Base-by-base conservation (phyloP, 2,888 invertebrate genomes). In the Parelbella ahira region DNA sequence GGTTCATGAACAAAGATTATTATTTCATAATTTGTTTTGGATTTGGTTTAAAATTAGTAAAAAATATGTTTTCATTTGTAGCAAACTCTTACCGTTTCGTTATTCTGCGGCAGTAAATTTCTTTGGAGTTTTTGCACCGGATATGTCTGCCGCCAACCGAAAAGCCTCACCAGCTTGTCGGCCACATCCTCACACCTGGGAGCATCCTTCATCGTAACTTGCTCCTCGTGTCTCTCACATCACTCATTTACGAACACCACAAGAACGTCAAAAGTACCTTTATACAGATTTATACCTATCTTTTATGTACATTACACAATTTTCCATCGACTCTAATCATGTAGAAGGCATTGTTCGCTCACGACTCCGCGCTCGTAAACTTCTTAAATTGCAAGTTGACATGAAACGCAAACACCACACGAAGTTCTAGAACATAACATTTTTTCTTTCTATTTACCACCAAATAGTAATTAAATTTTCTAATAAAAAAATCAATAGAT, bases 101-200 rank as follows among this genome's bases (percentile, higher is more conserved):
- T 53, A 61, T 81, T 61, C 72, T 89, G 76, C 49, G 88, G 64
- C 66, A 88, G 45, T 66, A 90, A 60, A 74, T 84, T 73, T 78
- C 92, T 89, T 63, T 94, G 94, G 53, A 93, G 83, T 68, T 93
- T 93, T 64, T 93, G 93, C 50, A 94, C 93, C 48, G 93, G 92
- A 65, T 94, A 94, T 4, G 93, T 94, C 70, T 94, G 94, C 54
- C 93, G 84, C 93, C 94, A 93, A 41, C 93, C 93, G 65, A 94
- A 94, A 49, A 94, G 83, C 50, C 93, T 91, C 56, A 92, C 92
- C 50, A 94, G 68, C 80, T 94, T 94, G 65, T 93, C 93, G 3
- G 93, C 93, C 59, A 94, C 90, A 63, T 93, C 93, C 58, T 92
- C 91, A 73, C 94, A 94, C 53, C 92, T 90, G 47, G 92, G 91